Evolutionary conservation across 2,797 vertebrate genomes (phyloP).

Genomic region (Hipposideros larvatus): DNA sequence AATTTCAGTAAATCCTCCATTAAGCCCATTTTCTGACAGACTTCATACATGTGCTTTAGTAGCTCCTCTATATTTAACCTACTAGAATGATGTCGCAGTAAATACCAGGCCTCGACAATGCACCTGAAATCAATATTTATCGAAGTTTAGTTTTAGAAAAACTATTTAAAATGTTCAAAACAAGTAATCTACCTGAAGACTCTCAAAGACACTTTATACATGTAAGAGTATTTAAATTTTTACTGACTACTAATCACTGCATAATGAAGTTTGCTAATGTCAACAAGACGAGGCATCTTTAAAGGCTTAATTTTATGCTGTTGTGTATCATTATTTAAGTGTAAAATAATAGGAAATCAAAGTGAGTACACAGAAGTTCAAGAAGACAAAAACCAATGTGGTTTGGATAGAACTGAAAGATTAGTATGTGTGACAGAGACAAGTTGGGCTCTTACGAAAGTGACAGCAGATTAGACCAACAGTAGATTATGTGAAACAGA

Average conservation of each 20-base stretch:
- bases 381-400: neutral
- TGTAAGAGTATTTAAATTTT: neutral
- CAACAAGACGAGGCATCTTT: neutral
- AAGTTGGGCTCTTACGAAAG: neutral
- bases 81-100: conserved; percentile 92
- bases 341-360: neutral
- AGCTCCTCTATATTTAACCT: conserved; percentile 92
- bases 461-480: neutral
- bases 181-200: neutral
- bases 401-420: neutral
- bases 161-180: neutral
- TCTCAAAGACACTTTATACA: neutral
- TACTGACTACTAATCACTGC: neutral
- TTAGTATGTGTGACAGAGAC: neutral
- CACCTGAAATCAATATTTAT: conserved; percentile 89
- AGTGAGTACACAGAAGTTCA: neutral
- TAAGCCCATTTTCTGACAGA: conserved; percentile 94
- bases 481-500: no score
- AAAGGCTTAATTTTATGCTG: neutral
- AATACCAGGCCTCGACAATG: conserved; percentile 94
- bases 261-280: neutral
- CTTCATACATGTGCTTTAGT: conserved; percentile 93
- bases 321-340: neutral
- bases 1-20: conserved; percentile 97
- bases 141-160: conserved; percentile 48